Evolutionary conservation across 2,113 vertebrate species (phyloP).

Genomic region (Scalopus aquaticus): DNA sequence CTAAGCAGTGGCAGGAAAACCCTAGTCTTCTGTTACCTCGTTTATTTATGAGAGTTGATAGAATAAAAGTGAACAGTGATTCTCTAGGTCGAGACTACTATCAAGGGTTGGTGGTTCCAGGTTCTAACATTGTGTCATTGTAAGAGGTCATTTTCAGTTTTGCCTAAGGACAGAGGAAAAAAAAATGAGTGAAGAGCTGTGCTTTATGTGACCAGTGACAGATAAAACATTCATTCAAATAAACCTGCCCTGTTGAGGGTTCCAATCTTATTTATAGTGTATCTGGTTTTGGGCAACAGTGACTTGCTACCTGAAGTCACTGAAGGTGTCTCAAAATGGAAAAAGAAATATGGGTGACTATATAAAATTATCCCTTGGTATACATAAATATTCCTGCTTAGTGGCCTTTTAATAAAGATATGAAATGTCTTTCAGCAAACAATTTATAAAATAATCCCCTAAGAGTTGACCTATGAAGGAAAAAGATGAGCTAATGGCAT

Average conservation of each 20-base stretch:
- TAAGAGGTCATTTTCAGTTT: constrained; percentile 70
- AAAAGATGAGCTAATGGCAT: constrained; percentile 36
- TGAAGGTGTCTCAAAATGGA: constrained; percentile 25
- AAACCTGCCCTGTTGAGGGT: constrained; percentile 78
- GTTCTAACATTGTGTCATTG: background rate
- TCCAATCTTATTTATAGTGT: constrained; percentile 69
- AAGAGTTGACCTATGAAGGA: constrained; percentile 30
- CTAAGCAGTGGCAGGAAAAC: background rate
- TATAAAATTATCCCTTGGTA: constrained; percentile 5
- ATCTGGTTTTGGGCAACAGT: background rate
- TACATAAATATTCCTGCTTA: constrained; percentile 57
- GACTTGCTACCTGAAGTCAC: constrained; percentile 22
- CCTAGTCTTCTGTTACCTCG: background rate
- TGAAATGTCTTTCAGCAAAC: constrained; percentile 60
- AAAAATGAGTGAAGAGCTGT: constrained; percentile 75
- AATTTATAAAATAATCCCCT: constrained; percentile 55
- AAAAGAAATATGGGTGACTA: background rate
- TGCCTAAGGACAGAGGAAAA: constrained; percentile 79
- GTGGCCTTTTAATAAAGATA: constrained; percentile 45
- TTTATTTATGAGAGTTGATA: background rate
- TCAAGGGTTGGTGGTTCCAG: background rate
- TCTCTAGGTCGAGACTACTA: background rate
- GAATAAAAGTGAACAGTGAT: constrained; percentile 51
- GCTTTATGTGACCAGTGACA: constrained; percentile 77
- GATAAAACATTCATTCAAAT: constrained; percentile 82